Conservation (phyloP, 1,140 invertebrate genomes). For the Medauroidea extradentata region DNA sequence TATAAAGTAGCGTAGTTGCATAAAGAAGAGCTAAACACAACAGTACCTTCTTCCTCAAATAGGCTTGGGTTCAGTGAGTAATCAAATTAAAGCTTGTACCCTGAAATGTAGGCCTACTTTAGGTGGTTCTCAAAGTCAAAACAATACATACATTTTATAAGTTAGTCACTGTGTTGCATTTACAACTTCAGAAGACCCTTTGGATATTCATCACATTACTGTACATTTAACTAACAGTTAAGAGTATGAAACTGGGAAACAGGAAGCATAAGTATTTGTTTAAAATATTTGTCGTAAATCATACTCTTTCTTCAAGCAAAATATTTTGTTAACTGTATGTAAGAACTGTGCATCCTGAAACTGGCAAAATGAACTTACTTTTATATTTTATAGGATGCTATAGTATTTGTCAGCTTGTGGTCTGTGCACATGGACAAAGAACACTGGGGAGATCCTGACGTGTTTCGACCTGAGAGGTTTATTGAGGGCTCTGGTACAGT, state of each 20-base stretch:
- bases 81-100: too few species aligned
- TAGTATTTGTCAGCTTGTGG: constrained; percentile 57
- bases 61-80: too few species aligned
- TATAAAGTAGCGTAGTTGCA: too few species aligned
- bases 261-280: background rate
- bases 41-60: too few species aligned
- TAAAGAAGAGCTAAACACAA: too few species aligned
- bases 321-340: background rate
- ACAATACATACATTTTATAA: too few species aligned
- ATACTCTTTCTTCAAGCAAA: background rate
- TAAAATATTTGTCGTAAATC: background rate
- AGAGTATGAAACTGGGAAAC: background rate
- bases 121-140: too few species aligned
- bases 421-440: constrained; percentile 58
- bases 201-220: too few species aligned
- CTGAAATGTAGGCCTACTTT: too few species aligned
- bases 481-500: constrained; percentile 47
- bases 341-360: background rate
- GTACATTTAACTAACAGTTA: background rate
- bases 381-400: constrained; percentile 43
- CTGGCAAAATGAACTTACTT: background rate
- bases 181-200: too few species aligned
- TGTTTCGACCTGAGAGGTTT: constrained; percentile 69
- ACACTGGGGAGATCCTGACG: constrained; percentile 60
- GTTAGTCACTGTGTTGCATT: too few species aligned